A percentile compares a stretch with the other conserved stretches of the same genome.
These are phyloP conservation scores for Cottoperca gobio DNA, from an alignment of 2,797 vertebrate species.

Conservation along the genomic window DNA sequence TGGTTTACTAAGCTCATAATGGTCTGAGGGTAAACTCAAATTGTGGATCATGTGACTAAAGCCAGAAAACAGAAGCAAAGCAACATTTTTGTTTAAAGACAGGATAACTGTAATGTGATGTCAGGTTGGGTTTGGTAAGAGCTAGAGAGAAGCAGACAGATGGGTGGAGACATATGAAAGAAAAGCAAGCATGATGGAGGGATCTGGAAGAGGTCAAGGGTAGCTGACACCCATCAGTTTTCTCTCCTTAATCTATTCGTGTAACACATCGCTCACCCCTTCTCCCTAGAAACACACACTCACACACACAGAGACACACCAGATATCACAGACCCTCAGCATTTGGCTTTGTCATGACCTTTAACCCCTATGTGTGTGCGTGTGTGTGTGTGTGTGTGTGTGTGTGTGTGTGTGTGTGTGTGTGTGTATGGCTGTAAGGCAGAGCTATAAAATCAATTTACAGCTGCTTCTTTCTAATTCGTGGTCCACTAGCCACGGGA, in stretches of 20 bases:
- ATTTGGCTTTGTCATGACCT: slow-evolving; percentile 62
- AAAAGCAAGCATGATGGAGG: slow-evolving; percentile 54
- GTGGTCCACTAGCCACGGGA: neutral
- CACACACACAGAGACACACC: slow-evolving; percentile 18
- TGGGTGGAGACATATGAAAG: slow-evolving; percentile 35
- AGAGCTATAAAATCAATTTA: slow-evolving; percentile 57
- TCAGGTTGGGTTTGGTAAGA: slow-evolving; percentile 8
- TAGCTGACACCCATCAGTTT: slow-evolving; percentile 72
- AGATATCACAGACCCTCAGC: slow-evolving; percentile 45
- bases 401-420: slow-evolving; percentile 4
- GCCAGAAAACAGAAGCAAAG: neutral
- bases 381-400: slow-evolving; percentile 13
- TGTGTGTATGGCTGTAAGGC: neutral
- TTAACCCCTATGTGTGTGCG: slow-evolving; percentile 34
- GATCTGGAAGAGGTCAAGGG: slow-evolving; percentile 68
- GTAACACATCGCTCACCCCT: slow-evolving; percentile 52
- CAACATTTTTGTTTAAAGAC: neutral
- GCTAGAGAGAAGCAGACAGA: slow-evolving; percentile 5
- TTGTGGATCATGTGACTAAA: neutral
- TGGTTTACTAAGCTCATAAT: neutral
- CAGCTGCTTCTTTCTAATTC: slow-evolving; percentile 27
- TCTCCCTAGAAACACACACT: slow-evolving; percentile 35
- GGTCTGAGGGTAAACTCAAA: neutral
- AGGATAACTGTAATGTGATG: neutral
- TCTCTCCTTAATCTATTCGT: slow-evolving; percentile 64